Evolutionary conservation across 2,888 invertebrate species (phyloP), one percentile per base, ranked within the genome.

Genomic region (Lepidochitona cinerea): DNA sequence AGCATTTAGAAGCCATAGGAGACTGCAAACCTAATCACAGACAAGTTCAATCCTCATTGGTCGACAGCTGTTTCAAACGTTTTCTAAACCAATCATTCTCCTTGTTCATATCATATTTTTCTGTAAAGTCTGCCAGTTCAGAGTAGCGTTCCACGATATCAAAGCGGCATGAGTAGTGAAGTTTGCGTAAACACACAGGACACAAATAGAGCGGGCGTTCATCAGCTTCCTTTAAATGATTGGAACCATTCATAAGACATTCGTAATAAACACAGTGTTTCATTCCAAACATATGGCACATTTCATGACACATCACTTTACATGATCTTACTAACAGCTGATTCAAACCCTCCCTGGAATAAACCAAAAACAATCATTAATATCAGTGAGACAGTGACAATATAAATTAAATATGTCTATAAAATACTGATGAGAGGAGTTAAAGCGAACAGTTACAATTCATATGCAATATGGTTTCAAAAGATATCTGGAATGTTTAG

Each of bases 181-280:
- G 75, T 67, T 84, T 84, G 7, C 82, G 70, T n/a, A 84, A 72
- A 74, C 84, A 84, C 18, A 83, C 78, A 0, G 83, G 84, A 72
- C 84, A 84, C 52, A 83, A 67, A 53, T 81, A 79, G 18, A 79
- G 73, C 0, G 83, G 81, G 35, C 79, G 69, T 36, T 69, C 67
- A 66, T 80, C 80, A 5, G 79, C 78, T 70, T 84, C 84, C 1
- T 75, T 77, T 52, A 83, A 68, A 73, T 82, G 80, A 67, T 84
- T 83, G 35, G 82, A 82, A n/a, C 83, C 83, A 70, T 84, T 84
- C 84, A 84, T 84, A 9, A 83, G 37, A 70, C 84, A 83, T 32
- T 77, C 64, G 74, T 77, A 84, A 70, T 75, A 76, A 52, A 79
- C 70, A 67, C 84, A 84, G 79, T 84, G 84, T n/a, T 70, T 70